These are phyloP conservation scores for Toxotes jaculatrix DNA, from an alignment of 2,113 vertebrate genomes.

Conservation along the genomic window DNA sequence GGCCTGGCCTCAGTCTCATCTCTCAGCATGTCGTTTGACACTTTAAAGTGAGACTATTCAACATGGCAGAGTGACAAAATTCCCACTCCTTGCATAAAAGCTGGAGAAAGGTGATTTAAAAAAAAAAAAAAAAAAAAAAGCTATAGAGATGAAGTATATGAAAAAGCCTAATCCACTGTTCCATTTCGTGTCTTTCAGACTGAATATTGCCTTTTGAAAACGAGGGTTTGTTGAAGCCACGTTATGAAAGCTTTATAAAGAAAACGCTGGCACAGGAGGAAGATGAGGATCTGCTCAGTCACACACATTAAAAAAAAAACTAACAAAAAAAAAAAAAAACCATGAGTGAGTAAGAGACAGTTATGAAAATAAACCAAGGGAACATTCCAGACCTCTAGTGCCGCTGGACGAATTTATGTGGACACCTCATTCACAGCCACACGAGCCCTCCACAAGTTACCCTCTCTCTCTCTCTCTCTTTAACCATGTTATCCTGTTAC, in stretches of 20 bases:
- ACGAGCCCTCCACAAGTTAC: conserved; percentile 14
- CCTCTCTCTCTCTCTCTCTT: background rate
- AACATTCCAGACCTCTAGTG: conserved; percentile 45
- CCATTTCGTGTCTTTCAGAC: conserved; percentile 18
- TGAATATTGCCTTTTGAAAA: background rate
- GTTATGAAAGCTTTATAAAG: background rate
- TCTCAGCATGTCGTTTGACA: conserved; percentile 5
- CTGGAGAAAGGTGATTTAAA: background rate
- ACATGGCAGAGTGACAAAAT: conserved; percentile 18
- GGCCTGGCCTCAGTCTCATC: background rate
- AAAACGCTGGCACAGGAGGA: background rate
- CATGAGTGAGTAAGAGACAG: background rate
- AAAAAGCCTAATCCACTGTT: conserved; percentile 9
- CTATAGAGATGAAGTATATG: background rate
- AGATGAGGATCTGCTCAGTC: background rate
- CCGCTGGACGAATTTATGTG: conserved; percentile 28
- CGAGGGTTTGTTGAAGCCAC: background rate
- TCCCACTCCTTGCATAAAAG: conserved; percentile 12
- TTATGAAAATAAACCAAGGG: conserved; percentile 60
- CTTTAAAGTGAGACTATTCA: conserved; percentile 16
- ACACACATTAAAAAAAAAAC: background rate
- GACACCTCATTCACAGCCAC: conserved; percentile 6
- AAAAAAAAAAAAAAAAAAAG: conserved; percentile 27
- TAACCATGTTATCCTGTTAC: conserved; percentile 48
- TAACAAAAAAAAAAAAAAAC: background rate